Evolutionary conservation across 2,888 invertebrate genomes (phyloP).

Genomic region (Adelognathus sp.): DNA sequence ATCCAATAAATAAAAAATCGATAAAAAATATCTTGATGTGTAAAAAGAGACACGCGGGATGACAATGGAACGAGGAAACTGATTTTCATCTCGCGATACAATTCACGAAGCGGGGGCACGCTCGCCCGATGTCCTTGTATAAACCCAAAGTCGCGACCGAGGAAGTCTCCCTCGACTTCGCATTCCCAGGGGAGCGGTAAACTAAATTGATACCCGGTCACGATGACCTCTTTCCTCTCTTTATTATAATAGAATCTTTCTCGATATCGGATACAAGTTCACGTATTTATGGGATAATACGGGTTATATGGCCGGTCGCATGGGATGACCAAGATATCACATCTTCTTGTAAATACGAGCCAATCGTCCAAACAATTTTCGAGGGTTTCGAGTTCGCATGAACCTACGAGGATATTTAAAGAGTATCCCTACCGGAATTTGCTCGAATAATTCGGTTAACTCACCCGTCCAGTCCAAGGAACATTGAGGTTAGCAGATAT

Average conservation of each 20-base stretch:
- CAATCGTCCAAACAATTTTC: no score
- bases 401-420: no score
- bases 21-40: neutral
- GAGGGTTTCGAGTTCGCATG: no score
- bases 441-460: no score
- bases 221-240: neutral
- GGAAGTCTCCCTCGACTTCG: neutral
- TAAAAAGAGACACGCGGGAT: neutral
- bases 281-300: neutral
- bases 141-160: neutral
- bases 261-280: neutral
- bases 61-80: neutral
- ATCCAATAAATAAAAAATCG: neutral
- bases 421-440: no score
- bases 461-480: no score
- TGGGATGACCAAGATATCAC: no score
- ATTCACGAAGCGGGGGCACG: neutral
- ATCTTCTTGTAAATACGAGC: no score
- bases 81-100: neutral
- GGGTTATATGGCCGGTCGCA: no score
- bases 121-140: neutral
- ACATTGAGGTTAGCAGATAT: no score
- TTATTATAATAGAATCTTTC: neutral
- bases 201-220: slow-evolving; percentile 3
- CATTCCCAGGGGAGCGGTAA: neutral